phyloP scores from a whole-genome alignment of 2,888 invertebrate genomes.

The Melanargia galathea region DNA sequence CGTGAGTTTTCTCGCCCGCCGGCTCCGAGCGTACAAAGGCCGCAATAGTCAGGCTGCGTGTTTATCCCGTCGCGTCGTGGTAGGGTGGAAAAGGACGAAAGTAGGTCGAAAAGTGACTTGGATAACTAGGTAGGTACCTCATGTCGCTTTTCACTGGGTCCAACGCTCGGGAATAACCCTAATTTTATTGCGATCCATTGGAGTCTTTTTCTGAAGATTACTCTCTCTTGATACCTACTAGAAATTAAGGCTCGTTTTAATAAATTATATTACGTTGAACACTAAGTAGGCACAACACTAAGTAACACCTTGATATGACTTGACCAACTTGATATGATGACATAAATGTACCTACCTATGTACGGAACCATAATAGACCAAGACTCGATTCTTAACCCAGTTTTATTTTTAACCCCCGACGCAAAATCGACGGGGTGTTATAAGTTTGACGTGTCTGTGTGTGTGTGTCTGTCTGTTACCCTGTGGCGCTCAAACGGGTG shows the following conservation, averaged over 20 bases:
- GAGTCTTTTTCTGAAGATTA: constrained; percentile 60
- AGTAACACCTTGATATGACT: too few relatives aligned
- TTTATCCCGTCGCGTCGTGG: constrained; percentile 47
- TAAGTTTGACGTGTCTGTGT: too few relatives aligned
- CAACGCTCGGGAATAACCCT: constrained; percentile 66
- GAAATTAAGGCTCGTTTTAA: constrained; percentile 26
- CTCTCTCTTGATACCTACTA: constrained; percentile 34
- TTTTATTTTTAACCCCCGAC: too few relatives aligned
- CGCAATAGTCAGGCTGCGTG: constrained; percentile 48
- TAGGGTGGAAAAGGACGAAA: constrained; percentile 58
- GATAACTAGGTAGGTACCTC: constrained; percentile 45
- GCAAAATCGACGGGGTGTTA: too few relatives aligned
- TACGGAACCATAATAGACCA: too few relatives aligned
- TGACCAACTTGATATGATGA: too few relatives aligned
- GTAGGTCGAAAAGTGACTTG: constrained; percentile 59
- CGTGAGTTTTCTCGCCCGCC: constrained; percentile 55
- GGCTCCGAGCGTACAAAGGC: constrained; percentile 40
- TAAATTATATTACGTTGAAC: constrained; percentile 19
- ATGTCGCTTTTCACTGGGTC: constrained; percentile 71
- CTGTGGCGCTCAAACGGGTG: too few relatives aligned
- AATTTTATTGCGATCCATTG: constrained; percentile 75
- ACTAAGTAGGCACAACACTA: constrained; percentile 11
- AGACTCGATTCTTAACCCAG: too few relatives aligned
- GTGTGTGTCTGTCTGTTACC: too few relatives aligned
- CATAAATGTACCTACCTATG: too few relatives aligned